Base-by-base conservation (phyloP, 1,140 invertebrate genomes). In the Meloidogyne floridensis region DNA sequence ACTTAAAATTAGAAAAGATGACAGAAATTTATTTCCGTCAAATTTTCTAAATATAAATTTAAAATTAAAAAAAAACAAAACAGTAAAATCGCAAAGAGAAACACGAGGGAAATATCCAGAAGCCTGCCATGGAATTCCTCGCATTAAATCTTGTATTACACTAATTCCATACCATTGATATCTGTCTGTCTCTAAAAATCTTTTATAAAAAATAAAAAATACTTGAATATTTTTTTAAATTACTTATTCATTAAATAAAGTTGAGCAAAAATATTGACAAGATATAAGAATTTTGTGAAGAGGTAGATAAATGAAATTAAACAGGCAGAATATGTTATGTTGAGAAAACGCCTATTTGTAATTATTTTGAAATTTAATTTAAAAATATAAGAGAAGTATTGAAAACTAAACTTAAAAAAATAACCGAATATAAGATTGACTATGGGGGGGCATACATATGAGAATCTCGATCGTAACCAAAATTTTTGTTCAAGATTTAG, bases 41-140 rank as follows among this genome's bases (percentile, higher is more conserved):
- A 32, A 32, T 32, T 79, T 80, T 20, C 51, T 8, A 77, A 85
- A 75, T 83, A 70, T 32, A 80, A 85, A 80, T 8, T 42, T 10
- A 18, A 43, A n/a, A 91, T 90, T 71, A 90, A 87, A 80, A 90
- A 87, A 87, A 83, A 89, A 88, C 53, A 91, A 87, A 53, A 92
- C 91, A 72, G 91, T 87, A 86, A 92, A 92, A 85, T 92, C 91
- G 86, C 92, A 92, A 72, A 92, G 87, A 20, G 92, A 92, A 10
- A 92, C 91, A 73, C 91, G 85, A 0, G 92, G 92, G 86, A 92
- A 92, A 15, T 90, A 87, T 13, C 84, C 88, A 18, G 91, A 91
- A 18, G 87, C 78, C 69, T 88, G 87, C 88, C 89, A 89, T 9
- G 85, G 73, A 10, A 78, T 76, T 42, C 88, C 88, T n/a, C 56